A percentile compares a stretch with the other conserved stretches of the same genome.
These are phyloP conservation scores for Beris chalybata DNA, from an alignment of 2,888 invertebrate species.

Conservation along the genomic window DNA sequence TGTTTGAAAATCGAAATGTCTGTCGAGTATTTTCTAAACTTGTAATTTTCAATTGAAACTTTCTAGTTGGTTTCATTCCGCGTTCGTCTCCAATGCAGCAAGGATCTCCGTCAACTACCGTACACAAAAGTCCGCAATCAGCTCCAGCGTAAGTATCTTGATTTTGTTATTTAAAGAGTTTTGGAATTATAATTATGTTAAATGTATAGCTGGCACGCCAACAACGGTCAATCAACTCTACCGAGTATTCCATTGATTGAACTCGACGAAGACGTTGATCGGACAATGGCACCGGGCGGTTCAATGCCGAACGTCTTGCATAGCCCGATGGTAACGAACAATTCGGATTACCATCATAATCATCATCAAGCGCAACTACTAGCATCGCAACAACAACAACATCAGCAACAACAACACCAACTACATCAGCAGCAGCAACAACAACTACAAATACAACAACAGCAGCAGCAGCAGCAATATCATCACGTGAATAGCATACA, in stretches of 20 bases:
- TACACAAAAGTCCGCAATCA: conserved; percentile 54
- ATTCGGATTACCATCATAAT: conserved; percentile 34
- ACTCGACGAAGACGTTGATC: conserved; percentile 61
- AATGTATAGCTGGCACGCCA: conserved; percentile 62
- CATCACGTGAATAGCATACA: conserved; percentile 22
- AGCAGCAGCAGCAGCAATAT: conserved; percentile 29
- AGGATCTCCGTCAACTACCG: conserved; percentile 59
- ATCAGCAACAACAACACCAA: conserved; percentile 33
- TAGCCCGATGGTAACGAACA: conserved; percentile 35
- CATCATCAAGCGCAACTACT: conserved; percentile 41
- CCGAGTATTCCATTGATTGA: conserved; percentile 78
- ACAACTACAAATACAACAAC: conserved; percentile 38
- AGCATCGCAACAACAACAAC: conserved; percentile 39
- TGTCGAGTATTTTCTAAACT: conserved; percentile 45
- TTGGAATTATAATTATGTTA: too few relatives aligned
- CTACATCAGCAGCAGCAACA: conserved; percentile 35
- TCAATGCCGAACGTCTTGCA: conserved; percentile 40
- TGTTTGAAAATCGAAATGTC: conserved; percentile 42
- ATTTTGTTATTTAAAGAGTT: not conserved
- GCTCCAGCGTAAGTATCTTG: conserved; percentile 53
- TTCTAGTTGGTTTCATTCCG: conserved; percentile 58
- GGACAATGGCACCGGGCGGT: conserved; percentile 40
- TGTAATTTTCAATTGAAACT: conserved; percentile 45
- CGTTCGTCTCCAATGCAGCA: conserved; percentile 64
- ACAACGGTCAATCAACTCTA: conserved; percentile 68